These are phyloP conservation scores for Prorops nasuta DNA, from an alignment of 1,140 invertebrate species.

Conservation along the genomic window DNA sequence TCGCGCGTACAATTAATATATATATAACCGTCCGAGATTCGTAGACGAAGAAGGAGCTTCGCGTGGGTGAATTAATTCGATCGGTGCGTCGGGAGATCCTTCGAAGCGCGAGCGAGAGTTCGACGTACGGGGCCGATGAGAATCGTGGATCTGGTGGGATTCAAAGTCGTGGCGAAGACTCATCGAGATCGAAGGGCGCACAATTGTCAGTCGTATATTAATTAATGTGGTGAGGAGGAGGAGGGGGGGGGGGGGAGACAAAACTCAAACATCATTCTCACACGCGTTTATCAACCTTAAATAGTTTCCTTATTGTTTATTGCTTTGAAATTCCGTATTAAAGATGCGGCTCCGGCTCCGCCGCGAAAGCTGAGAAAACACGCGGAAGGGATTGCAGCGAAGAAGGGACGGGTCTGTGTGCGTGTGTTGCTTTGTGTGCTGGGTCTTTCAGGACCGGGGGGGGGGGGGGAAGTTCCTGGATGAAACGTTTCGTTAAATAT, in stretches of 20 bases:
- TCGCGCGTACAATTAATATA: too few species aligned
- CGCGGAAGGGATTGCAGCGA: conserved; percentile 23
- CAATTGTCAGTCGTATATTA: neutral
- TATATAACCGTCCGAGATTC: too few species aligned
- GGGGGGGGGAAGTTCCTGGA: neutral
- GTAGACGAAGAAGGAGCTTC: too few species aligned
- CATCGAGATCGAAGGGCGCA: neutral
- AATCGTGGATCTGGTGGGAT: too few species aligned
- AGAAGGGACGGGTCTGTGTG: conserved; percentile 14
- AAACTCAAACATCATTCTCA: conserved; percentile 17
- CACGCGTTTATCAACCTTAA: conserved; percentile 29
- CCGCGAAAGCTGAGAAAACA: conserved; percentile 35
- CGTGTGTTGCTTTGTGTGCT: too few species aligned
- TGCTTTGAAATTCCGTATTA: conserved; percentile 55
- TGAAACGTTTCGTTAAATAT: conserved; percentile 1
- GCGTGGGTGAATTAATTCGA: too few species aligned
- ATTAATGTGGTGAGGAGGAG: neutral
- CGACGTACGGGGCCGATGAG: too few species aligned
- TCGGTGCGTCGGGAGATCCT: too few species aligned
- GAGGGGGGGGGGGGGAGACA: neutral
- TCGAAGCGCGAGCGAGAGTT: too few species aligned
- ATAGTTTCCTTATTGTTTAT: conserved; percentile 41
- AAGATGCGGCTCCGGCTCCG: conserved; percentile 38
- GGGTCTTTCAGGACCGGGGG: neutral
- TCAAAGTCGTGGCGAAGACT: too few species aligned